Percentiles rank a stretch among this genome's conserved stretches.
These are phyloP conservation scores for Tuta absoluta DNA, from an alignment of 2,888 invertebrate species.

Conservation along the genomic window DNA sequence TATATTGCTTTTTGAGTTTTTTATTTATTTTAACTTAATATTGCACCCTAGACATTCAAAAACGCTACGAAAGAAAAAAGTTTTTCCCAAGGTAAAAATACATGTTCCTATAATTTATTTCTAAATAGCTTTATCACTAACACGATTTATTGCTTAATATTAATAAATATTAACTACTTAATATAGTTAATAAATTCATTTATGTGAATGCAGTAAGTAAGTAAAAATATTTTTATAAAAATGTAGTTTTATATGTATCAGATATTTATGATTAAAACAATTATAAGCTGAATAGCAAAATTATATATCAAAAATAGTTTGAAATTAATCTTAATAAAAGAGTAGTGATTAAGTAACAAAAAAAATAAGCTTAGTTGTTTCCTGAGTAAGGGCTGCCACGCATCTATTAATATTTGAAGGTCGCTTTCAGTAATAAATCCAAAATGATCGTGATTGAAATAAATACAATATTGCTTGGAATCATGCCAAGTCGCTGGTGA, in stretches of 20 bases:
- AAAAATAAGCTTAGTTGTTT: no score
- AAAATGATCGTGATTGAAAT: no score
- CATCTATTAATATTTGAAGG: no score
- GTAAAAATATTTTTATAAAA: conserved; percentile 23
- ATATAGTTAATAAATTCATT: conserved; percentile 71
- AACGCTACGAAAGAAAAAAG: conserved; percentile 30
- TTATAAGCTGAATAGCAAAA: background rate
- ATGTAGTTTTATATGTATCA: background rate
- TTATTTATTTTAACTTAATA: conserved; percentile 64
- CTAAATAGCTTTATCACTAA: conserved; percentile 68
- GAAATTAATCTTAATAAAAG: background rate
- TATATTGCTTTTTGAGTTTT: conserved; percentile 67
- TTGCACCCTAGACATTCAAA: conserved; percentile 61
- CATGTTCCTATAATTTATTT: conserved; percentile 32
- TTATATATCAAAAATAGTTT: background rate
- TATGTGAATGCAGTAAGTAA: conserved; percentile 54
- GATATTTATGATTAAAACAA: conserved; percentile 3
- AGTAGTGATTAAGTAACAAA: no score
- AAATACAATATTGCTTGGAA: no score
- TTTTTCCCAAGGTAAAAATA: conserved; percentile 36
- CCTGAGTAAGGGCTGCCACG: no score
- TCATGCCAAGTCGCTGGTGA: no score
- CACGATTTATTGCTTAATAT: conserved; percentile 71
- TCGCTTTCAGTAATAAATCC: no score
- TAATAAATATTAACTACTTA: conserved; percentile 53